Evolutionary conservation across 2,113 vertebrate species (phyloP).

Genomic region (Gallinago jamesoni): DNA sequence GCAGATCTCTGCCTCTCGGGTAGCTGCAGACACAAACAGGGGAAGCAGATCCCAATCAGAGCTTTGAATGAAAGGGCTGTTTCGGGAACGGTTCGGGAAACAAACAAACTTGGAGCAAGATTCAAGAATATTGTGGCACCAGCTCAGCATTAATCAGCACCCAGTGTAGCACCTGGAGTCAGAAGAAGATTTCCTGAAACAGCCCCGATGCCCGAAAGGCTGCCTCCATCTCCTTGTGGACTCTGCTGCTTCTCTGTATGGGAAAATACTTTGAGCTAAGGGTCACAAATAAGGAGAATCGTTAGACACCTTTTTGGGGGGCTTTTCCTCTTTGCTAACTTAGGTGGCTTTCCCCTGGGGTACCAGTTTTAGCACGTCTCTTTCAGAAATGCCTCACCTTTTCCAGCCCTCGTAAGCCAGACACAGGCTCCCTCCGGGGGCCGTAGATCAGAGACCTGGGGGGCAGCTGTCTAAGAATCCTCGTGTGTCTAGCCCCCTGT

Average conservation of each 20-base stretch:
- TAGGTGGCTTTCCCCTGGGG: background rate
- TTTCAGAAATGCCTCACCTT: background rate
- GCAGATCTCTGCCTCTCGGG: background rate
- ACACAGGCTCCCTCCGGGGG: background rate
- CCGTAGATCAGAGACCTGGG: fast-evolving
- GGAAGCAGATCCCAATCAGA: background rate
- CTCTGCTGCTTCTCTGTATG: background rate
- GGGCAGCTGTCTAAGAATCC: background rate
- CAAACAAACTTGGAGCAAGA: background rate
- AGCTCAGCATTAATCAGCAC: background rate
- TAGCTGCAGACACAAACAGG: background rate
- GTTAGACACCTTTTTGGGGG: background rate
- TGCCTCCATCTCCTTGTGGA: background rate
- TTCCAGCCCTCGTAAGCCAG: background rate
- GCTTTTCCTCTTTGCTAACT: background rate
- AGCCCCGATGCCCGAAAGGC: fast-evolving
- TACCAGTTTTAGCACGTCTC: background rate
- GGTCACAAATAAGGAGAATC: background rate
- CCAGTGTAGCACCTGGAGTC: background rate
- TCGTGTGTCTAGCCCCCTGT: background rate
- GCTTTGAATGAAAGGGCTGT: background rate
- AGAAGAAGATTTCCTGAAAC: background rate
- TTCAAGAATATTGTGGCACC: background rate
- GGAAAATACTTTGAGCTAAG: background rate
- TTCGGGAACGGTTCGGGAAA: background rate